Evolutionary conservation across 2,113 vertebrate species (phyloP).

Genomic region (Grantiella picta): DNA sequence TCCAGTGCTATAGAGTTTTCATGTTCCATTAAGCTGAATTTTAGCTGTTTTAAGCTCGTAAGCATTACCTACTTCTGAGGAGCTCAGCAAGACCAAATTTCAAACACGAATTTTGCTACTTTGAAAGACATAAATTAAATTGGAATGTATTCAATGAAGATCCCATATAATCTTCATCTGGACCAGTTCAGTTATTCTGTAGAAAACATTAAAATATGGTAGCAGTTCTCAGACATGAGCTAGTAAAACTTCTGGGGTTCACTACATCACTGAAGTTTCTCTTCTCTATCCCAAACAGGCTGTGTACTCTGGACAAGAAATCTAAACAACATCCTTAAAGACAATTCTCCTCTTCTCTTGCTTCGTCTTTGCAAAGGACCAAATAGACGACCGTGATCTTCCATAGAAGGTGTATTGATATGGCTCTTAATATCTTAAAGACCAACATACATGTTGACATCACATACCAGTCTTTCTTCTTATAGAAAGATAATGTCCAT

Average conservation of each 20-base stretch:
- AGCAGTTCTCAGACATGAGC: background rate
- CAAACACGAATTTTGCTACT: background rate
- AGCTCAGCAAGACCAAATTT: background rate
- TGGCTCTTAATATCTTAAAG: background rate
- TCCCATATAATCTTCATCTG: background rate
- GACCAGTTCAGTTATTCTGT: background rate
- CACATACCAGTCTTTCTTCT: background rate
- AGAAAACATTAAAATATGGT: background rate
- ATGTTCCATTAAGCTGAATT: background rate
- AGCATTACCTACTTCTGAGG: background rate
- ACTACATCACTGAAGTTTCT: background rate
- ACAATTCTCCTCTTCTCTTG: background rate
- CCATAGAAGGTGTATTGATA: background rate
- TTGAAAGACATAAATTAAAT: constrained; percentile 1
- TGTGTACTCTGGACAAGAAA: background rate
- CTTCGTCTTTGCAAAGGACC: background rate
- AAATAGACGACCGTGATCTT: background rate
- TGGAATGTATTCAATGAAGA: background rate
- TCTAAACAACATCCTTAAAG: background rate
- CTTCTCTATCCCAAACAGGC: background rate
- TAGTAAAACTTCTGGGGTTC: background rate
- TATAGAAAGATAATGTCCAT: background rate
- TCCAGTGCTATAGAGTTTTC: background rate
- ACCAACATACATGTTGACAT: background rate
- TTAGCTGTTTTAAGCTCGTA: background rate